Evolutionary conservation across 2,113 vertebrate species (phyloP).

Genomic region (Grantiella picta): DNA sequence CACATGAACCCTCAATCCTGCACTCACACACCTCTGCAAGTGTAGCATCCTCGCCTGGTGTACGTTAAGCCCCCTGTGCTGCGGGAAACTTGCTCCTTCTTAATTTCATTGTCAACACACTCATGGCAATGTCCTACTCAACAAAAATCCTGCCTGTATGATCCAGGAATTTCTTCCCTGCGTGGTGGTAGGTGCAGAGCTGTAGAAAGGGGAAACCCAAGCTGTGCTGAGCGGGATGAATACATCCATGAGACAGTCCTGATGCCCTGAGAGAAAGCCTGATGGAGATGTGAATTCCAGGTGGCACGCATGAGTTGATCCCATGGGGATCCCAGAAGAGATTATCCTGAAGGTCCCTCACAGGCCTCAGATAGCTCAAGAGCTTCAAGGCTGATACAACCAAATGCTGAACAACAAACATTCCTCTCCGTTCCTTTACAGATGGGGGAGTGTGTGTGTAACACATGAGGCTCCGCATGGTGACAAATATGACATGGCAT

Average conservation of each 20-base stretch:
- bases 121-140: not conserved
- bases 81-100: not conserved
- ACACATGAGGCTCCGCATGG: too few relatives aligned
- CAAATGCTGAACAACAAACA: not conserved
- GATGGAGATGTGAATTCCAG: not conserved
- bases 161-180: not conserved
- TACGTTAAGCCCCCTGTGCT: not conserved
- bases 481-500: not conserved
- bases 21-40: not conserved
- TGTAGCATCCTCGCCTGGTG: rapidly evolving
- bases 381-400: not conserved
- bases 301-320: not conserved
- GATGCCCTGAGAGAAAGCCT: not conserved
- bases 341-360: not conserved
- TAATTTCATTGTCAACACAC: not conserved
- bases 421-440: not conserved
- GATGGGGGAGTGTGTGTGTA: not conserved
- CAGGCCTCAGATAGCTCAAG: not conserved
- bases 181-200: not conserved
- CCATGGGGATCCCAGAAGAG: not conserved
- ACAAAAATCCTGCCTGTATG: not conserved
- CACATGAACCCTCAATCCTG: not conserved
- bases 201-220: not conserved
- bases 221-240: not conserved
- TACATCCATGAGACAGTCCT: not conserved